Conservation (phyloP, 2,113 vertebrate genomes). For the Stictonetta naevosa region DNA sequence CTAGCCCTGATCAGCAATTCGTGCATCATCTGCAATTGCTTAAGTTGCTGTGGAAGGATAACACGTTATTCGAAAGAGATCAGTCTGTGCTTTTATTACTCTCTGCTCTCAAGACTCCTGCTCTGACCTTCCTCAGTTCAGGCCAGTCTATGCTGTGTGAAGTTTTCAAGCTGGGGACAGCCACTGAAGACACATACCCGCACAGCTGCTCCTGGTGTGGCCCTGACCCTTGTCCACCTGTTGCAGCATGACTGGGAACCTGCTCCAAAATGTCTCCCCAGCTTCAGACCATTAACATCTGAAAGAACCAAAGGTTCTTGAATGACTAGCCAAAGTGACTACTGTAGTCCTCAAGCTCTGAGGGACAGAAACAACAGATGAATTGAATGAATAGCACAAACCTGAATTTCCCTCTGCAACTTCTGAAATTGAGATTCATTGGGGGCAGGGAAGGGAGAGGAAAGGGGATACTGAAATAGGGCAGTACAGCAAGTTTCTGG, state of each 20-base stretch:
- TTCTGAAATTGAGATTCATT: neutral
- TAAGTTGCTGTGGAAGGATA: neutral
- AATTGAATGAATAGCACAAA: neutral
- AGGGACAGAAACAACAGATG: neutral
- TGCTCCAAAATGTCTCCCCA: neutral
- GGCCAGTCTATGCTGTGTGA: accelerated
- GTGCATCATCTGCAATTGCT: neutral
- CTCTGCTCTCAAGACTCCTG: accelerated
- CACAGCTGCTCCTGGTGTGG: neutral
- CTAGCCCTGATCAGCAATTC: neutral
- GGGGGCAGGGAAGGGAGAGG: neutral
- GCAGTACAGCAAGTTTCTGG: neutral
- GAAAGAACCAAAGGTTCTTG: neutral
- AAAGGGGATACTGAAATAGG: neutral
- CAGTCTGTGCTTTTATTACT: neutral
- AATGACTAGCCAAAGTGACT: neutral
- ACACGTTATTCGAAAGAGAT: neutral
- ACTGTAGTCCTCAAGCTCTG: neutral
- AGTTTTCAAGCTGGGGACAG: neutral
- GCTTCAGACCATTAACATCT: too few species aligned
- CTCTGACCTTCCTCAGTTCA: neutral
- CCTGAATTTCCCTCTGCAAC: neutral
- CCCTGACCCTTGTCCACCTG: neutral
- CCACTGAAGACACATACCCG: neutral
- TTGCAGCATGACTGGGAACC: neutral